Base-by-base conservation (phyloP, 1,140 invertebrate genomes). In the Brachionus koreanus region DNA sequence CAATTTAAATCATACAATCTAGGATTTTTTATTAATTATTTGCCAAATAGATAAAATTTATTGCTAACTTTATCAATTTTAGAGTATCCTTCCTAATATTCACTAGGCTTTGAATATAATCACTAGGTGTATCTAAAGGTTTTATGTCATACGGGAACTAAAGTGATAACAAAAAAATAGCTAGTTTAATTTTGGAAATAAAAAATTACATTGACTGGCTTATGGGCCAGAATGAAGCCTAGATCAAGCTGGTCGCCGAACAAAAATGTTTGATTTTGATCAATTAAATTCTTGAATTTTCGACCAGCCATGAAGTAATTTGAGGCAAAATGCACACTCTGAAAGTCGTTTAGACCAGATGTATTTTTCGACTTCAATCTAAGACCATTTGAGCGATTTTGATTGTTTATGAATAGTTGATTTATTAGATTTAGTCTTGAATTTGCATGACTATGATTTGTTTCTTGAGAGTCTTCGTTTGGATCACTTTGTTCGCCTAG, bases 91-190 rank as follows among this genome's bases (percentile, higher is more conserved):
- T 98, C 81, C 97, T 90, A 83, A 99, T 97, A 86, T 98, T 98
- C 0, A 98, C 93, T 39, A 98, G 90, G 87, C 95, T 95, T 89
- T 97, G 96, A 16, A 99, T 87, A 6, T 96, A 97, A 90, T 96
- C 96, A 4, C 95, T 98, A 43, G 96, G 96, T 87, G 98, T 96
- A 87, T 94, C 95, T 6, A 94, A 93, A 86, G 95, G 93, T 29
- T 95, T 95, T 3, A 95, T 94, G n/a, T 95, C 94, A 90, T 98
- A 98, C 3, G 97, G 96, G 91, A 98, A 98, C 92, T 97, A 87
- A 29, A 29, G 29, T 29, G 1, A 29, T 29, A 29, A n/a, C n/a
- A n/a, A 29, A 57, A 2, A 77, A 77, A 52, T 5, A 49, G 49
- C 5, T 49, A 37, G 6, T 46, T 57, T 61, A 9, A 37, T 33